These are phyloP conservation scores for Tangara arthus DNA, from an alignment of 2,797 vertebrate genomes.

Conservation along the genomic window DNA sequence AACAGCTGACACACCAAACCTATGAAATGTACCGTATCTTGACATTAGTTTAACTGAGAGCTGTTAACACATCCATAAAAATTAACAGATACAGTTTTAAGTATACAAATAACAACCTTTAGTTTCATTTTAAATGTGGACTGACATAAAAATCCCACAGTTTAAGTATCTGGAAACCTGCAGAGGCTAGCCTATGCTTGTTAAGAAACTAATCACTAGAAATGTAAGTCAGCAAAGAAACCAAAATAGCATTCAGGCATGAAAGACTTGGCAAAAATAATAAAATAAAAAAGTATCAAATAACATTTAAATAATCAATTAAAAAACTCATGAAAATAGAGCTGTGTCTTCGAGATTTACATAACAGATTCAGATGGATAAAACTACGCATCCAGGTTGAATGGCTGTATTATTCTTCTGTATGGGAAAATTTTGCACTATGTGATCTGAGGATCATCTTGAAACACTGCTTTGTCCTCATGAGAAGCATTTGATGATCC, in stretches of 20 bases:
- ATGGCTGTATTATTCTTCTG: neutral
- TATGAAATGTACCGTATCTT: neutral
- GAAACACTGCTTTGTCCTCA: neutral
- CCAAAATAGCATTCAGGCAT: neutral
- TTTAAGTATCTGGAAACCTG: neutral
- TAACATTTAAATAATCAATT: neutral
- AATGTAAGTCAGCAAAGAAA: constrained; percentile 19
- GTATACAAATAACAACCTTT: neutral
- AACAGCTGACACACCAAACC: constrained; percentile 2
- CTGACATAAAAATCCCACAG: neutral
- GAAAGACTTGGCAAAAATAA: neutral
- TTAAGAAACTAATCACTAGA: neutral
- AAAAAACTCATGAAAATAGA: neutral
- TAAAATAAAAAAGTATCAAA: neutral
- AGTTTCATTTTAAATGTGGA: neutral
- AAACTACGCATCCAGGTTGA: neutral
- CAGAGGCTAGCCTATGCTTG: neutral
- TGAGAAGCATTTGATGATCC: neutral
- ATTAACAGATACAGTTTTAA: neutral
- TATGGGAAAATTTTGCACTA: neutral
- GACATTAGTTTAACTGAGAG: neutral
- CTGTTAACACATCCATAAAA: neutral
- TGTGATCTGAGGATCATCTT: neutral
- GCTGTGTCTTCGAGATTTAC: neutral
- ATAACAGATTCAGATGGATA: neutral